phyloP scores from a whole-genome alignment of 2,113 vertebrate species.

The Tringa solitaria region DNA sequence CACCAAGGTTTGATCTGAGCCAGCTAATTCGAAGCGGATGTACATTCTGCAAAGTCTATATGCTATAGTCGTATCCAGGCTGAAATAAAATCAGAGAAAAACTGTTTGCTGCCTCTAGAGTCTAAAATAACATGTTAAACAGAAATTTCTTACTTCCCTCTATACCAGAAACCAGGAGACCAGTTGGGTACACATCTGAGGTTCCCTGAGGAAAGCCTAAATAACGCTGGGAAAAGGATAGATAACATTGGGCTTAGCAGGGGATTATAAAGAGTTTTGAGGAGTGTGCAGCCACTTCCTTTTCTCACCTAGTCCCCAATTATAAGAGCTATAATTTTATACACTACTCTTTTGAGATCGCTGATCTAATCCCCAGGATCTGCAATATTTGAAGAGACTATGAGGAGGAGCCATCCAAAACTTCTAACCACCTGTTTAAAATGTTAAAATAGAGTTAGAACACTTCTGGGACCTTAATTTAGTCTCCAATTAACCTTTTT shows the following conservation, averaged over 20 bases:
- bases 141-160: neutral
- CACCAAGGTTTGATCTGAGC: neutral
- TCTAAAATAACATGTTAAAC: neutral
- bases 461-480: neutral
- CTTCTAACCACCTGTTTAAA: constrained; percentile 2
- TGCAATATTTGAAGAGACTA: neutral
- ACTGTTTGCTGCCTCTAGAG: neutral
- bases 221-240: neutral
- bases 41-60: neutral
- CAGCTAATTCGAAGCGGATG: neutral
- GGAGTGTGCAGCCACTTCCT: neutral
- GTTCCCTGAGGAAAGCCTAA: neutral
- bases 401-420: neutral
- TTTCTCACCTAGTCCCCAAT: neutral
- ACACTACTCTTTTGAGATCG: neutral
- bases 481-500: constrained; percentile 35
- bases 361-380: neutral
- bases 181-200: neutral
- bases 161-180: neutral
- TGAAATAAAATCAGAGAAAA: neutral
- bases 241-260: neutral
- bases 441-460: neutral
- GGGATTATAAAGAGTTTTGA: neutral
- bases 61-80: neutral
- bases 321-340: neutral